These are phyloP conservation scores for Platysternon megacephalum DNA, from an alignment of 2,113 vertebrate species.

Conservation along the genomic window DNA sequence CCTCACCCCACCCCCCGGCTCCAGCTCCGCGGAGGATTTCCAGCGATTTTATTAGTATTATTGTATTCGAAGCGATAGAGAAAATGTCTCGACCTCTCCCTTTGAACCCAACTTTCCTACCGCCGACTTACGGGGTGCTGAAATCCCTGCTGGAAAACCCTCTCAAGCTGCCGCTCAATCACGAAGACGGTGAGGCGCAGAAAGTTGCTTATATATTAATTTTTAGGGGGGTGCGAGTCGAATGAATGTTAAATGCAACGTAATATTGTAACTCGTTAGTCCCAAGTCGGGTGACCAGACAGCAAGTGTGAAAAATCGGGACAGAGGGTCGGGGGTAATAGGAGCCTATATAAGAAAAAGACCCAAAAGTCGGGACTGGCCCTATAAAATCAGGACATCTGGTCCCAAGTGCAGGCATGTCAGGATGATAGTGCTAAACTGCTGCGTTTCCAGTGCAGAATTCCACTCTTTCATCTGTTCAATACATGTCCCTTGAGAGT, in stretches of 20 bases:
- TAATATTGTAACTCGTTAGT: not conserved
- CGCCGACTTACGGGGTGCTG: conserved; percentile 94
- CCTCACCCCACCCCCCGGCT: not conserved
- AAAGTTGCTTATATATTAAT: not conserved
- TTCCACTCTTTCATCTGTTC: not conserved
- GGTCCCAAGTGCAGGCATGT: too few species aligned
- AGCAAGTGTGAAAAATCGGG: too few species aligned
- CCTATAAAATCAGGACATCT: too few species aligned
- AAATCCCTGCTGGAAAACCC: conserved; percentile 98
- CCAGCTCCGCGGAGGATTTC: not conserved
- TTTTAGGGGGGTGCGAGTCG: too few species aligned
- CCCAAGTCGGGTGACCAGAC: too few species aligned
- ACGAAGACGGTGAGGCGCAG: conserved; percentile 89
- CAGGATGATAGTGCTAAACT: too few species aligned
- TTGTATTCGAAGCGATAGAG: too few species aligned
- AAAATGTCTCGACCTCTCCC: conserved; percentile 91
- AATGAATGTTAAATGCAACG: too few species aligned
- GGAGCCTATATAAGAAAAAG: too few species aligned
- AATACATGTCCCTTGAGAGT: not conserved
- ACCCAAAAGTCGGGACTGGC: too few species aligned
- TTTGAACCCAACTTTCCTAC: conserved; percentile 89
- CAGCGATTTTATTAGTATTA: not conserved
- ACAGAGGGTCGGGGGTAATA: too few species aligned
- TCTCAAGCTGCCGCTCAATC: conserved; percentile 93
- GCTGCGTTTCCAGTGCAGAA: not conserved